Base-by-base conservation (phyloP, 1,140 invertebrate species). In the Pogonomyrmex barbatus region DNA sequence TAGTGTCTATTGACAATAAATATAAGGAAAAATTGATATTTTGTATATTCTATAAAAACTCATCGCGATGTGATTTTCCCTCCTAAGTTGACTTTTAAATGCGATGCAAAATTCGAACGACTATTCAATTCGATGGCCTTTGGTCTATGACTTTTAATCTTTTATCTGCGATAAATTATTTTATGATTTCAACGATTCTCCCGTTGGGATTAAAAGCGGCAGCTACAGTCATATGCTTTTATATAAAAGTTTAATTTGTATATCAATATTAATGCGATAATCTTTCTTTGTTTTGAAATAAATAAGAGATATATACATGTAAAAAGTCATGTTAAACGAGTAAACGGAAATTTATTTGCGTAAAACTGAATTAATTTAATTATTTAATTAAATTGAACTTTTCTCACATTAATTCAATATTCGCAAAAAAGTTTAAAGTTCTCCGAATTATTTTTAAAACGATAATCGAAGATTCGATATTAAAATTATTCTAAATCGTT, bases 1-100 rank as follows among this genome's bases (percentile, higher is more conserved):
- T 90, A 89, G 76, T 89, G 91, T 92, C 90, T 91, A 89, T 89
- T 89, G 89, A 92, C 91, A 92, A 92, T 88, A 90, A 89, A 85
- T 39, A 85, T 78, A 87, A 84, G 62, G 33, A 68, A 65, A 71
- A 70, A 63, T 52, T 68, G 30, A 4, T 85, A 77, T 75, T 83
- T 88, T 92, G 58, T 88, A 91, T 87, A 89, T 87, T 87, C 87
- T 82, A 45, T 73, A 79, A 73, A 24, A 47, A 1, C 83, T 77
- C 71, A 79, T 81, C 54, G 52, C n/a, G 73, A 68, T 76, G 70
- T 67, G 9, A 87, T 50, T 71, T 67, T 62, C 33, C 47, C 52
- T 42, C 33, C 30, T 56, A 42, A 82, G 1, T 90, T 85, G 6
- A 47, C 2, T 71, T 63, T 90, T 76, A 45, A 85, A 83, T 68